Base-by-base conservation (phyloP, 1,140 invertebrate species). In the Lepeophtheirus salmonis region DNA sequence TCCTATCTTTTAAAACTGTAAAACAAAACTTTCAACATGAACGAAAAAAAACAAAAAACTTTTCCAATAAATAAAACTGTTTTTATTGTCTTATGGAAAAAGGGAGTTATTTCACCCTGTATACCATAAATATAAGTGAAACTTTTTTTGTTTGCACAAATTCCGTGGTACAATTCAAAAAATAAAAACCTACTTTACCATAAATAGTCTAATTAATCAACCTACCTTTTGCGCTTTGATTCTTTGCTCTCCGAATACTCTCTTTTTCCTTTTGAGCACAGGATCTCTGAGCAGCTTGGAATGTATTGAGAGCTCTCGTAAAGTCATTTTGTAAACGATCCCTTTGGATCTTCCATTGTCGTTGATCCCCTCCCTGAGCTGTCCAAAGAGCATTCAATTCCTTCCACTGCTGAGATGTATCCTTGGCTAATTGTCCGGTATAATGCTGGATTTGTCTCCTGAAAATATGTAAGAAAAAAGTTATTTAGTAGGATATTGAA, bases 371-470 rank as follows among this genome's bases (percentile, higher is more conserved):
- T 57, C 67, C 64, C 65, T 25, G 64, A 64, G 17, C 63, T 14
- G 72, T 54, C 3, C 77, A 76, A 60, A 84, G 68, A 62, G 76
- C 75, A 67, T 78, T 77, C 58, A 94, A 71, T 60, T 86, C 81
- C 73, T 89, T 89, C 51, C 96, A 74, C 69, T 85, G 79, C 53
- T 80, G 77, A 68, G 81, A 89, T 12, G 92, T 97, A 69, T 96
- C 90, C 70, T 92, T 91, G 0, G 87, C 89, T 64, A 97, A 71
- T 66, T 91, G 87, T 68, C 95, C 86, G 1, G 91, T 97, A 68
- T 95, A 94, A 70, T 92, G 88, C 69, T 90, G 88, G 66, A 94
- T 83, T 70, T 91, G 83, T 73, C 92, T 87, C 50, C 89, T 94
- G 65, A 50, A 70, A 66, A 62, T 23, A 50, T 53, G 63, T 52